These are phyloP conservation scores for Xestoiulus laeticollis DNA, from an alignment of 2,888 invertebrate genomes.

Conservation along the genomic window DNA sequence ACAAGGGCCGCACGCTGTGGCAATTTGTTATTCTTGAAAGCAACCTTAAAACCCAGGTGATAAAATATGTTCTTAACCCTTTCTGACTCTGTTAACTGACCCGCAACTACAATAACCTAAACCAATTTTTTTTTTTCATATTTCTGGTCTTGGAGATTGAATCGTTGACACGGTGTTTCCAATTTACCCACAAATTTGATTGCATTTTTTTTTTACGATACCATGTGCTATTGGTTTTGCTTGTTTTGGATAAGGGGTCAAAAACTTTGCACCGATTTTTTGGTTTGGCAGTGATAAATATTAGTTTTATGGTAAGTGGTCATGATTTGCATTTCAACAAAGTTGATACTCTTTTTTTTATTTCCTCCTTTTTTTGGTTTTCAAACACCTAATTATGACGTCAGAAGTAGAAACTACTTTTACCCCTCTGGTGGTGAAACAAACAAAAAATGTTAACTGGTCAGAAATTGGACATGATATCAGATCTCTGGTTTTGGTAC, in stretches of 20 bases:
- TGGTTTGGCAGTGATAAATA: neutral
- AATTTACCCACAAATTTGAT: neutral
- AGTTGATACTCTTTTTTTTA: neutral
- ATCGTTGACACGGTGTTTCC: no score
- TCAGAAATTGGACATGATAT: neutral
- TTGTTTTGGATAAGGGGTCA: neutral
- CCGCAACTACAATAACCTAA: neutral
- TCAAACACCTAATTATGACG: neutral
- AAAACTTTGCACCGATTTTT: neutral
- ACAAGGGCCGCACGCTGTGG: neutral
- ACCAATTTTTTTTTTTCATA: no score
- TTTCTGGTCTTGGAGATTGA: neutral
- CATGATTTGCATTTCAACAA: neutral
- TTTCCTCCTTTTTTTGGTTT: neutral
- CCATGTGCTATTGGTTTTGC: neutral
- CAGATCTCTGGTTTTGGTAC: neutral
- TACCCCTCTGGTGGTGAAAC: neutral
- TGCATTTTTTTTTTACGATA: neutral
- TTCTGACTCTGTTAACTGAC: neutral
- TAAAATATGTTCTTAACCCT: constrained; percentile 5
- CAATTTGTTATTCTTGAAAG: constrained; percentile 26
- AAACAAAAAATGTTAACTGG: neutral
- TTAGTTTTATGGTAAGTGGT: neutral
- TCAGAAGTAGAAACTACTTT: neutral
- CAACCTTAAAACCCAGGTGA: neutral